These are phyloP conservation scores for Pitta sordida DNA, from an alignment of 2,113 vertebrate genomes.

Conservation along the genomic window DNA sequence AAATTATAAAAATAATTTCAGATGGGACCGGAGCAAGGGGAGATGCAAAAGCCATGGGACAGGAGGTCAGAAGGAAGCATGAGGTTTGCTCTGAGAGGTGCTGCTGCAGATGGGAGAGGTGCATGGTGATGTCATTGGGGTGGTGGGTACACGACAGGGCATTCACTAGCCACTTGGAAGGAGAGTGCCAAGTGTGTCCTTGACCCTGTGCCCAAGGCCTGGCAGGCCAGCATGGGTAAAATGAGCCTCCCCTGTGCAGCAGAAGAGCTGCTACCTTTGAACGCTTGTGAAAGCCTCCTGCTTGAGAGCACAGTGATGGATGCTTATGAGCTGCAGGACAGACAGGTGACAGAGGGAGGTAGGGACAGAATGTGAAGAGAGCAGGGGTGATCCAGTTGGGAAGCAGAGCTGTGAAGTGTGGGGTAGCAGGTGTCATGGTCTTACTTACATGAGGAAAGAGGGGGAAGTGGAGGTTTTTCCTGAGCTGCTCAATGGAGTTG, in stretches of 20 bases:
- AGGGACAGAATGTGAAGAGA: background rate
- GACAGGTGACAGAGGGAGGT: background rate
- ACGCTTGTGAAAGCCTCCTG: background rate
- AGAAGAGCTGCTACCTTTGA: background rate
- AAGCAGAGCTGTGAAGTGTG: background rate
- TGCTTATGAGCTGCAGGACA: background rate
- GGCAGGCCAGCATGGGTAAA: background rate
- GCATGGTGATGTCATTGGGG: background rate
- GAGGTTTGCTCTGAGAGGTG: background rate
- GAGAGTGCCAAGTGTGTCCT: background rate
- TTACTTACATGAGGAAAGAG: conserved; percentile 90
- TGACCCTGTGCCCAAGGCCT: fast-evolving
- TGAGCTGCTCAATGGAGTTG: conserved; percentile 79
- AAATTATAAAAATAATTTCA: background rate
- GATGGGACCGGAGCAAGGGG: background rate
- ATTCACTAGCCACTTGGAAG: background rate
- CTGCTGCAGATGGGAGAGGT: background rate
- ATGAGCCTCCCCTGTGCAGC: background rate
- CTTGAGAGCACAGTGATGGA: background rate
- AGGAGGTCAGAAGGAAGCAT: background rate
- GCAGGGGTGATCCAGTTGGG: background rate
- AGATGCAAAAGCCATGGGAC: background rate
- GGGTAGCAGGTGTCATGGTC: fast-evolving
- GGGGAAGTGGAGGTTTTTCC: conserved; percentile 87
- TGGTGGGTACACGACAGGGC: background rate